Base-by-base conservation (phyloP, 2,113 vertebrate genomes). In the Corydoras sp. region DNA sequence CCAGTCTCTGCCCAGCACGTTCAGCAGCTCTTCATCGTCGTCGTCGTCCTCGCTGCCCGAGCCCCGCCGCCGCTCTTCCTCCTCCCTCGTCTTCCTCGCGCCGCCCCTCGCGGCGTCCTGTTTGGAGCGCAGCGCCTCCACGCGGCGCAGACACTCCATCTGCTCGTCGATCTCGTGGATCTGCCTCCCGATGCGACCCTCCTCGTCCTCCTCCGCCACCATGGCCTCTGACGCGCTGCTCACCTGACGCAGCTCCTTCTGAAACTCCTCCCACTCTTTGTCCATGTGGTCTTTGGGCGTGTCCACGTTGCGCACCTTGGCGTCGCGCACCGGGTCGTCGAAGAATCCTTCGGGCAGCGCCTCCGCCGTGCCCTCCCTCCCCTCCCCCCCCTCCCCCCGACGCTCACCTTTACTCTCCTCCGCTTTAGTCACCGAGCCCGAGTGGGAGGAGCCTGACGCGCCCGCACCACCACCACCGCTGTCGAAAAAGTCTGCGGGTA, bases 241-340 rank as follows among this genome's bases (percentile, higher is more conserved):
- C 73, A 98, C 94, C 83, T 96, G 94, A 63, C 95, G 88, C 69
- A 98, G 97, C 83, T 93, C 96, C 81, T 98, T 98, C 65, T 99
- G 97, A 84, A 99, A 99, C 83, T 99, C 95, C 80, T 98, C 96
- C 96, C 96, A 99, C 80, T 99, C 96, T 81, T 95, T 97, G 86
- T 98, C 94, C 95, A 98, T 93, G 29, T 95, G 94, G 78, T 98
- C 97, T 76, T 97, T 96, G 0, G 96, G 96, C 14, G 95, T 93
- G 63, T 99, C 95, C 1, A 97, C 96, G 53, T 99, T 97, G 49
- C 96, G 92, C 15, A 98, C 95, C 77, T 90, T 94, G 61, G 95
- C 95, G 62, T 99, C 97, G 58, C 90, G 87, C 59, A 97, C 94
- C 0, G 97, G 97, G 75, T 99, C 97, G 75, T 99, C 96, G 77